Conservation (phyloP, 1,140 invertebrate species). For the Zaprionus vittiger region DNA sequence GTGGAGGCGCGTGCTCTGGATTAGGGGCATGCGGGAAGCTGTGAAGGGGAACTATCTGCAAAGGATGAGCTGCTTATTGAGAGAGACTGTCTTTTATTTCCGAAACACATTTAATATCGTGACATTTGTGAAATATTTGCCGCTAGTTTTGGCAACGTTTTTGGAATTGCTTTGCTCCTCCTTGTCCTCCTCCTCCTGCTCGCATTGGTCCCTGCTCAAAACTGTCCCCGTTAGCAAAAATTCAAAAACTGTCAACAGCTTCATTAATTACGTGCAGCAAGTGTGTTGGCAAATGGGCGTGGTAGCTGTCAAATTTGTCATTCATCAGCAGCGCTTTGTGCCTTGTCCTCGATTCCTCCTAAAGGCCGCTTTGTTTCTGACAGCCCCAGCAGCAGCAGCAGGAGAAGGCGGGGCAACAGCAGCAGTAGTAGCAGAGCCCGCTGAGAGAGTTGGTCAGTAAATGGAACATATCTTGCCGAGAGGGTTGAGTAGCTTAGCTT, state of each 20-base stretch:
- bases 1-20: slow-evolving; percentile 59
- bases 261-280: slow-evolving; percentile 68
- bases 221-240: slow-evolving; percentile 48
- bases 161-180: slow-evolving; percentile 2
- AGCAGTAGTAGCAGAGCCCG: no score
- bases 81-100: slow-evolving; percentile 15
- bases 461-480: slow-evolving; percentile 4
- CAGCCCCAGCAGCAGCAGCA: slow-evolving; percentile 9
- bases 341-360: slow-evolving; percentile 3
- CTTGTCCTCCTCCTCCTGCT: slow-evolving; percentile 15
- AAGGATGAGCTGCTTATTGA: slow-evolving; percentile 11
- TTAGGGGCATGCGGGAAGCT: not conserved
- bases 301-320: slow-evolving; percentile 72
- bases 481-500: not conserved
- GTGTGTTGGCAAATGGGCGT: slow-evolving; percentile 63
- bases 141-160: slow-evolving; percentile 28
- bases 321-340: slow-evolving; percentile 61
- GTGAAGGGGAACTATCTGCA: not conserved
- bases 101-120: slow-evolving; percentile 35
- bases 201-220: slow-evolving; percentile 33
- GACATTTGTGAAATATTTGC: slow-evolving; percentile 46
- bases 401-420: no score
- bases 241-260: slow-evolving; percentile 73
- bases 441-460: slow-evolving; percentile 12
- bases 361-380: slow-evolving; percentile 56